Percentiles rank a stretch among this genome's conserved stretches.
Conservation (phyloP, 2,797 vertebrate genomes). For the Parotocinclus haroldoi region DNA sequence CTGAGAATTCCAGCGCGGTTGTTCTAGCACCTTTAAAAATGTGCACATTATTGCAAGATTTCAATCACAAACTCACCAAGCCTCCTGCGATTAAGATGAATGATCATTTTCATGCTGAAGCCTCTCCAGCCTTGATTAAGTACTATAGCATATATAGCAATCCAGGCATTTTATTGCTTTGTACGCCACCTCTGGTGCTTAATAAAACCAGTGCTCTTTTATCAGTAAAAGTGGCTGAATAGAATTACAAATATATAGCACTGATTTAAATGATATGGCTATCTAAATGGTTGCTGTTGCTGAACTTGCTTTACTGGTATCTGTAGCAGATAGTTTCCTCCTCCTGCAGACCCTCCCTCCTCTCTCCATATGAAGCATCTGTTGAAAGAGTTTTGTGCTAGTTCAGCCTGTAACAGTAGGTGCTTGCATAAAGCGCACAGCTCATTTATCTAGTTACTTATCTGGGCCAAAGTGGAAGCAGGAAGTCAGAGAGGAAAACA, state of each 20-base stretch:
- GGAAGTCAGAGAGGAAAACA: constrained; percentile 5
- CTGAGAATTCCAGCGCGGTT: too few relatives aligned
- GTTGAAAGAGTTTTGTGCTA: constrained; percentile 50
- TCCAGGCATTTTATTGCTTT: constrained; percentile 1
- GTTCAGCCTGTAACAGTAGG: constrained; percentile 38
- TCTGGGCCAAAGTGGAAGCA: constrained; percentile 52
- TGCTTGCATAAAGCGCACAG: constrained; percentile 44
- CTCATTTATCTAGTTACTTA: constrained; percentile 60
- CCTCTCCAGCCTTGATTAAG: neutral
- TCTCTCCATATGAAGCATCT: constrained; percentile 44
- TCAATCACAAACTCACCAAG: too few relatives aligned
- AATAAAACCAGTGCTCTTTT: constrained; percentile 8
- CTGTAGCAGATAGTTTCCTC: constrained; percentile 24
- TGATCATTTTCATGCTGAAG: neutral
- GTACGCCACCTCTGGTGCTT: neutral
- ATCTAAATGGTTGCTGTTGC: neutral
- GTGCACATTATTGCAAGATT: too few relatives aligned
- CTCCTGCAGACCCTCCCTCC: constrained; percentile 28
- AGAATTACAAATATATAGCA: constrained; percentile 8
- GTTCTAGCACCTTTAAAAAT: too few relatives aligned
- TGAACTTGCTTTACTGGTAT: neutral
- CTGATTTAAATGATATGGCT: constrained; percentile 18
- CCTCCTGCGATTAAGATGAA: neutral
- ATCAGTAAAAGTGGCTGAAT: constrained; percentile 1
- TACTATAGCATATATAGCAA: too few relatives aligned